phyloP scores from a whole-genome alignment of 2,113 vertebrate species.

The Blennius ocellaris region DNA sequence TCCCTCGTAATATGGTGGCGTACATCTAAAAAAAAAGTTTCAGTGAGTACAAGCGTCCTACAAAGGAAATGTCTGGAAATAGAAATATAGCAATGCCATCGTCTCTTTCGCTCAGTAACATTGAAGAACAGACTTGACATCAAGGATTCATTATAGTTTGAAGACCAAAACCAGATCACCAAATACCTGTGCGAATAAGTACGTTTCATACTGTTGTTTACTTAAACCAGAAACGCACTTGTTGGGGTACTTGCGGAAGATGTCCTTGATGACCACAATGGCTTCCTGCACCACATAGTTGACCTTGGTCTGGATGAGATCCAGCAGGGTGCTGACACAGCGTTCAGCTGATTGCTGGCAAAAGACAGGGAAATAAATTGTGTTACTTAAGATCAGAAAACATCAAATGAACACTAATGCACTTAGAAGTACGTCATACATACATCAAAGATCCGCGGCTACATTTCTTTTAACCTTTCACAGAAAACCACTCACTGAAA shows the following conservation, averaged over 20 bases:
- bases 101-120: too few relatives aligned
- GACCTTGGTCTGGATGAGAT: conserved; percentile 98
- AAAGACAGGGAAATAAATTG: conserved; percentile 8
- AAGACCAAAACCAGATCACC: too few relatives aligned
- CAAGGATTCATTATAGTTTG: not conserved
- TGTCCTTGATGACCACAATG: conserved; percentile 98
- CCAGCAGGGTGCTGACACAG: conserved; percentile 95
- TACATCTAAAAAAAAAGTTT: too few relatives aligned
- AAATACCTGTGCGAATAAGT: too few relatives aligned
- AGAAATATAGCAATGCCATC: too few relatives aligned
- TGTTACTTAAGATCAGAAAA: not conserved
- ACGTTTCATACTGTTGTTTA: too few relatives aligned
- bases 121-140: not conserved
- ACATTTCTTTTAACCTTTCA: not conserved
- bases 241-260: conserved; percentile 99
- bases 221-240: conserved; percentile 83
- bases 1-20: too few relatives aligned
- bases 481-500: too few relatives aligned
- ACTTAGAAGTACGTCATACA: too few relatives aligned
- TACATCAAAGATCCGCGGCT: not conserved
- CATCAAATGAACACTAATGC: too few relatives aligned
- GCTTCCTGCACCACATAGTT: conserved; percentile 99
- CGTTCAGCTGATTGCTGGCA: conserved; percentile 96
- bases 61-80: too few relatives aligned
- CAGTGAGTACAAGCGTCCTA: too few relatives aligned